A percentile compares a stretch with the other conserved stretches of the same genome.
Conservation (phyloP, 2,113 vertebrate genomes). For the Oenanthe oenanthe region DNA sequence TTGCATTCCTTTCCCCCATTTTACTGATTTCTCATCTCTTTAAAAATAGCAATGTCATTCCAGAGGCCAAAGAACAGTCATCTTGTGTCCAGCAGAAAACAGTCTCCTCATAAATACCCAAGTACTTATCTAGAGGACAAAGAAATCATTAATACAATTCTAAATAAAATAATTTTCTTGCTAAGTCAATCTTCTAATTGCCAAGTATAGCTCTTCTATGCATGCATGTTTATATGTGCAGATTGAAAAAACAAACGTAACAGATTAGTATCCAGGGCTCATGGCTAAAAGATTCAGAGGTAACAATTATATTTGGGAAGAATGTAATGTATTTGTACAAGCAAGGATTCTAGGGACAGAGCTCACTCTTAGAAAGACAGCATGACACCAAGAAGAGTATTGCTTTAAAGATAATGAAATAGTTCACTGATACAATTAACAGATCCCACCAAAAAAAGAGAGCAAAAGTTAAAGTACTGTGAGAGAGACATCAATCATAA, state of each 20-base stretch:
- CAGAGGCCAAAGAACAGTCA: background rate
- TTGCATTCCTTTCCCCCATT: constrained; percentile 6
- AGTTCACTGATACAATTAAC: background rate
- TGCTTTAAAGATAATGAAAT: background rate
- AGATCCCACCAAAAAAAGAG: background rate
- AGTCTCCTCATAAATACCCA: background rate
- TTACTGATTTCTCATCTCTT: background rate
- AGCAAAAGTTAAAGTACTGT: background rate
- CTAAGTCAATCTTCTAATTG: background rate
- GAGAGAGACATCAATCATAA: background rate
- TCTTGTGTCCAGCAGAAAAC: background rate
- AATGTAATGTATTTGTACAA: background rate
- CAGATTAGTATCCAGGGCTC: background rate
- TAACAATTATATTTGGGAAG: background rate
- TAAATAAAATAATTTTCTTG: background rate
- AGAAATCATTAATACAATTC: background rate
- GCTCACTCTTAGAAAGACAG: background rate
- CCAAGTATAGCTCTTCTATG: background rate
- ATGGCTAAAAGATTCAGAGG: background rate
- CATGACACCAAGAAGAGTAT: background rate
- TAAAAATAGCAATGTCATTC: constrained; percentile 12
- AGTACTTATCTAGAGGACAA: background rate
- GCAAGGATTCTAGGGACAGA: background rate
- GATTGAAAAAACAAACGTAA: background rate
- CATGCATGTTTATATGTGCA: background rate